Percentiles rank a stretch among this genome's conserved stretches.
Conservation (phyloP, 2,888 invertebrate genomes). For the Lasioglossum oenotherae region DNA sequence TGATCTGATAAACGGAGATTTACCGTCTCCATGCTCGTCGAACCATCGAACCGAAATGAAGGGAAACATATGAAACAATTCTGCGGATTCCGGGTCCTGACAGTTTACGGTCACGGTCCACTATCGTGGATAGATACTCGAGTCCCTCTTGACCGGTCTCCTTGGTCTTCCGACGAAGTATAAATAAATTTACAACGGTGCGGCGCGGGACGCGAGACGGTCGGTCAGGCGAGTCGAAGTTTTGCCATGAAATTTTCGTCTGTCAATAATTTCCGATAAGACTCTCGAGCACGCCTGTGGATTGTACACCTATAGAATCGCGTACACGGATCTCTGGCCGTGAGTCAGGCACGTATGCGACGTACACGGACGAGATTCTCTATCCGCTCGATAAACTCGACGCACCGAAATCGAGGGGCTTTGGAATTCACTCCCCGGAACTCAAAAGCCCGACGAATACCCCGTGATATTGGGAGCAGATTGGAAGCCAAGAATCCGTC, state of each 20-base stretch:
- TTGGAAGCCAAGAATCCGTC: constrained; percentile 72
- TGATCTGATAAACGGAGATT: neutral
- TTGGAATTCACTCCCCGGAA: constrained; percentile 65
- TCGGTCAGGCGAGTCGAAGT: constrained; percentile 13
- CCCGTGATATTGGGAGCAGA: constrained; percentile 72
- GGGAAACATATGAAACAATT: neutral
- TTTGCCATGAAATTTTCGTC: constrained; percentile 46
- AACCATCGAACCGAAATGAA: neutral
- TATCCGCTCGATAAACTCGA: constrained; percentile 71
- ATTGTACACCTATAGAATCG: neutral
- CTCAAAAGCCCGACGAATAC: constrained; percentile 68
- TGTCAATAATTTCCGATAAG: constrained; percentile 40
- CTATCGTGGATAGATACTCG: neutral
- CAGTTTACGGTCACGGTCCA: neutral
- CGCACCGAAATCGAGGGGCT: constrained; percentile 63
- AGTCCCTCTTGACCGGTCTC: neutral
- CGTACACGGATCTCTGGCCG: neutral
- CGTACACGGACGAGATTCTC: constrained; percentile 56
- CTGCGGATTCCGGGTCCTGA: neutral
- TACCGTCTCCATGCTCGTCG: neutral
- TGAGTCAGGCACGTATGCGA: constrained; percentile 32
- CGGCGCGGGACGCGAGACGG: neutral
- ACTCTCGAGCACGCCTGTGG: neutral
- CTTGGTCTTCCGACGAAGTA: neutral
- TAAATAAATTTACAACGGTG: constrained; percentile 44